Conservation (phyloP, 2,888 invertebrate genomes). For the Periphyllus acericola region DNA sequence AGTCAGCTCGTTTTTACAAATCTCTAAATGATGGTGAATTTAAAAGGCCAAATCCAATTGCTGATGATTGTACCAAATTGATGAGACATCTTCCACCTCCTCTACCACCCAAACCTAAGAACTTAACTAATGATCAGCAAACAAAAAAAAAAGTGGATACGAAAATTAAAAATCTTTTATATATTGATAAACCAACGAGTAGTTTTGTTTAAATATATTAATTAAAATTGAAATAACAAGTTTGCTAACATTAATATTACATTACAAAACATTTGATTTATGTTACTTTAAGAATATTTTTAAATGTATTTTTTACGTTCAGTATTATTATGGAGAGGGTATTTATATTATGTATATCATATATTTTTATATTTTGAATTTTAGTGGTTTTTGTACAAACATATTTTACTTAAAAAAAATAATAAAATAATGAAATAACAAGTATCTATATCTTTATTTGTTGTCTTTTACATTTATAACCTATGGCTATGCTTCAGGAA, state of each 20-base stretch:
- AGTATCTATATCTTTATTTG: slow-evolving; percentile 44
- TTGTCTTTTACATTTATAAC: slow-evolving; percentile 38
- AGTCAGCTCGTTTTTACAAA: slow-evolving; percentile 43
- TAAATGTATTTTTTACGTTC: slow-evolving; percentile 50
- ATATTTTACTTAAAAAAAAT: slow-evolving; percentile 2
- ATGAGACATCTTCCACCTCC: slow-evolving; percentile 72
- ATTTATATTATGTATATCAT: slow-evolving; percentile 54
- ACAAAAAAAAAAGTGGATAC: slow-evolving; percentile 49
- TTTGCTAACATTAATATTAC: slow-evolving; percentile 30
- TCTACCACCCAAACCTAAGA: slow-evolving; percentile 80
- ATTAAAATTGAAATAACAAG: neutral
- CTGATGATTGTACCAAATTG: slow-evolving; percentile 25
- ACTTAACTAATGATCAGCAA: slow-evolving; percentile 67
- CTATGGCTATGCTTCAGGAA: slow-evolving; percentile 43
- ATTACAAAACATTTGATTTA: slow-evolving; percentile 19
- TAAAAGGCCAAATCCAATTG: slow-evolving; percentile 44
- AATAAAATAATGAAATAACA: neutral
- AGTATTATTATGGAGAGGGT: slow-evolving; percentile 58
- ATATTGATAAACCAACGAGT: slow-evolving; percentile 74
- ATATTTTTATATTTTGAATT: slow-evolving; percentile 59
- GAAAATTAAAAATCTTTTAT: slow-evolving; percentile 66
- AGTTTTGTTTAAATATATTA: slow-evolving; percentile 72
- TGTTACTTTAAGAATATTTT: slow-evolving; percentile 41
- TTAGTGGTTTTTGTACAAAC: slow-evolving; percentile 5
- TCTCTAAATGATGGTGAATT: slow-evolving; percentile 47